Evolutionary conservation across 2,113 vertebrate species (phyloP).

Genomic region (Oostethus manadensis): DNA sequence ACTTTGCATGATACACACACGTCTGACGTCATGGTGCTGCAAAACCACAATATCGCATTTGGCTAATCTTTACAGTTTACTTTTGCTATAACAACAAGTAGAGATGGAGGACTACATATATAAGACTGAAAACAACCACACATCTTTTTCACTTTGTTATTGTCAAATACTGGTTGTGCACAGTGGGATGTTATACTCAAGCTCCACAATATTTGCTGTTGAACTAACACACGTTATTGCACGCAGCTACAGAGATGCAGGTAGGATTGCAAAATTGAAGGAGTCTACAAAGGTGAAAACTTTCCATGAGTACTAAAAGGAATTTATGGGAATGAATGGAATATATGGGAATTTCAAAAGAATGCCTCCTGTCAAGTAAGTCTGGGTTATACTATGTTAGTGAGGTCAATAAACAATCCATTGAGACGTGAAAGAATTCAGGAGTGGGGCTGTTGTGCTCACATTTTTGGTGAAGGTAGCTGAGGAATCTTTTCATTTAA

Average conservation of each 20-base stretch:
- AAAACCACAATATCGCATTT: conserved; percentile 53
- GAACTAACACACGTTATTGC: conserved; percentile 52
- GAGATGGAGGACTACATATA: conserved; percentile 40
- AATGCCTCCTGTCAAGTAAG: too few relatives aligned
- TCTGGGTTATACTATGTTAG: too few relatives aligned
- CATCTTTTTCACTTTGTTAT: conserved; percentile 17
- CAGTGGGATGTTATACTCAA: conserved; percentile 22
- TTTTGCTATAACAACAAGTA: conserved; percentile 45
- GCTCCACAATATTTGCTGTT: conserved; percentile 17
- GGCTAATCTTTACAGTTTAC: conserved; percentile 44
- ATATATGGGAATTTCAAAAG: background rate
- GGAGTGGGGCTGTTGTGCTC: too few relatives aligned
- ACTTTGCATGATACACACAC: conserved; percentile 46
- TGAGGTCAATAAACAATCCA: too few relatives aligned
- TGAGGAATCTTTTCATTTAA: too few relatives aligned
- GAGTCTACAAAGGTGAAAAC: background rate
- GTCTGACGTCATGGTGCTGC: conserved; percentile 44
- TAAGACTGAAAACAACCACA: conserved; percentile 35
- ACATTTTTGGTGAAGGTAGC: too few relatives aligned
- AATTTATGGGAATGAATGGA: background rate
- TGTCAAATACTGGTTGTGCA: conserved; percentile 16
- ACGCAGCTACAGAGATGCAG: conserved; percentile 55
- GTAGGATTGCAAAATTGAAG: background rate
- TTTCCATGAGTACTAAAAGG: background rate
- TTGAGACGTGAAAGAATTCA: too few relatives aligned